phyloP scores from a whole-genome alignment of 2,113 vertebrate species.

The Cyphomyrus plagiostoma region DNA sequence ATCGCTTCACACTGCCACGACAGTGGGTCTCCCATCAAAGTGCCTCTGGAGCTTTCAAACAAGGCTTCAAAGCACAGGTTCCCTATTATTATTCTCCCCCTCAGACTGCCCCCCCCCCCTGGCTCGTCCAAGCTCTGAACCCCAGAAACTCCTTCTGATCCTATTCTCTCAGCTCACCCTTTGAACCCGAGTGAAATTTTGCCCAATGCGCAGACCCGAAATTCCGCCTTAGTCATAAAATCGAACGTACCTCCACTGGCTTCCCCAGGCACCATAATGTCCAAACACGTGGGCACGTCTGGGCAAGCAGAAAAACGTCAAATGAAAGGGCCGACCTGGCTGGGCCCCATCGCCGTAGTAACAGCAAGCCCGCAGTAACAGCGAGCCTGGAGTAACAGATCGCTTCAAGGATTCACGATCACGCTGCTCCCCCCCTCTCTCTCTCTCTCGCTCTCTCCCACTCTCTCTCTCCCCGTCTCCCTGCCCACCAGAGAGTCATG shows the following conservation, averaged over 20 bases:
- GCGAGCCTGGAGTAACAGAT: conserved; percentile 27
- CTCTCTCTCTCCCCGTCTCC: conserved; percentile 23
- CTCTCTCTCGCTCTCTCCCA: conserved; percentile 12
- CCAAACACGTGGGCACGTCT: conserved; percentile 20
- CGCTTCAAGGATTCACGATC: conserved; percentile 29
- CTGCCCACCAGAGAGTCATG: conserved; percentile 13
- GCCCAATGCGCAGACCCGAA: background rate
- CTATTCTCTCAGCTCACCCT: background rate
- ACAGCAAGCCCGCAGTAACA: conserved; percentile 32
- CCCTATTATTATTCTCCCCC: background rate
- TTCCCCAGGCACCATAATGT: conserved; percentile 36
- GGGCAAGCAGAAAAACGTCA: conserved; percentile 10
- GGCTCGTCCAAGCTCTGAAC: background rate
- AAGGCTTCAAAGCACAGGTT: background rate
- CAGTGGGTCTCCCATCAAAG: background rate
- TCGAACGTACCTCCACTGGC: conserved; percentile 54
- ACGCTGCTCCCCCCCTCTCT: conserved; percentile 23
- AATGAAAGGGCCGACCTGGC: background rate
- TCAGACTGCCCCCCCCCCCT: background rate
- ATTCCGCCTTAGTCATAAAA: conserved; percentile 21
- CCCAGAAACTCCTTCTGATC: background rate
- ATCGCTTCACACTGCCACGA: conserved; percentile 10
- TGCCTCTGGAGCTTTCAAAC: background rate
- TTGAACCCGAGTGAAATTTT: background rate
- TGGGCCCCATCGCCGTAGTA: conserved; percentile 29